Evolutionary conservation across 1,140 invertebrate genomes (phyloP).

Genomic region (Pseudomyrmex gracilis): DNA sequence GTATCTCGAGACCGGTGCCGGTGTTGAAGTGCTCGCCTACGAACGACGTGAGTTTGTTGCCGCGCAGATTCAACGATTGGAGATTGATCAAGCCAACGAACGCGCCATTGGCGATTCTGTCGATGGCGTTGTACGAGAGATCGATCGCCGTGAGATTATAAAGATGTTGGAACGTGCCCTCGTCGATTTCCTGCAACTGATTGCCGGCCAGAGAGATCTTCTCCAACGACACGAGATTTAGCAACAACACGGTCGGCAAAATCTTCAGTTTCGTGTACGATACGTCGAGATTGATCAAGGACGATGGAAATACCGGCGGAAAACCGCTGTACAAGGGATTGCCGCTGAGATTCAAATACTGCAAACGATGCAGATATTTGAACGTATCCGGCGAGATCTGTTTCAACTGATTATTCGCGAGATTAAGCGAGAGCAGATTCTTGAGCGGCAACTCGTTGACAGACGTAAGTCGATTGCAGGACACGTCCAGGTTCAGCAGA

Average conservation of each 20-base stretch:
- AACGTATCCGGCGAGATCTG: conserved; percentile 90
- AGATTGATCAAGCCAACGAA: conserved; percentile 91
- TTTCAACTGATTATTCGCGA: conserved; percentile 92
- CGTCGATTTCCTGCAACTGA: conserved; percentile 89
- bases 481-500: conserved; percentile 90
- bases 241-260: conserved; percentile 90
- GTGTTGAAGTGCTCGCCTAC: conserved; percentile 91
- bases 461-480: conserved; percentile 91
- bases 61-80: conserved; percentile 91
- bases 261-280: conserved; percentile 90
- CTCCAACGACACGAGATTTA: conserved; percentile 88
- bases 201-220: conserved; percentile 89
- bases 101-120: conserved; percentile 90
- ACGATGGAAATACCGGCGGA: conserved; percentile 82
- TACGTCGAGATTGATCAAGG: conserved; percentile 89
- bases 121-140: conserved; percentile 92
- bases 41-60: conserved; percentile 91
- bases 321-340: conserved; percentile 88
- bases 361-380: conserved; percentile 88
- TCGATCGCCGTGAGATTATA: conserved; percentile 90
- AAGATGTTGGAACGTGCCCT: conserved; percentile 90
- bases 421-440: conserved; percentile 89
- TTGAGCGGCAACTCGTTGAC: conserved; percentile 88
- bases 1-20: conserved; percentile 90
- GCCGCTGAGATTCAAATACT: conserved; percentile 91